Conservation (phyloP, 2,797 vertebrate species). For the Anguilla pacifica region DNA sequence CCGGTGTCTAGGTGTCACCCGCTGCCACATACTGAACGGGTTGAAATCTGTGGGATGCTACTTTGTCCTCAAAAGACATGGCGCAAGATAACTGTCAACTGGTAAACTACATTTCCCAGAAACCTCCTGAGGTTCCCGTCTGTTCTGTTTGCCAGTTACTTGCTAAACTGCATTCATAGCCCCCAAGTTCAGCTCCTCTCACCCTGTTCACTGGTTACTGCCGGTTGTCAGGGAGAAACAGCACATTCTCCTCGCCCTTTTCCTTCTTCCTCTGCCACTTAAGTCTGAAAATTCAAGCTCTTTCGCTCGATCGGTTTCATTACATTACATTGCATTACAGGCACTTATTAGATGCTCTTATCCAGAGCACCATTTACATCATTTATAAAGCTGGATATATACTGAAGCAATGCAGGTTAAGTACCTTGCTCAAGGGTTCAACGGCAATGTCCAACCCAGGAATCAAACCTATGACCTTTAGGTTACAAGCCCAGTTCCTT, state of each 20-base stretch:
- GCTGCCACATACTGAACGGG: background rate
- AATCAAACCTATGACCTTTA: too few relatives aligned
- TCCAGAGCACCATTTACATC: too few relatives aligned
- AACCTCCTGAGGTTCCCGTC: background rate
- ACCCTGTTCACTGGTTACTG: background rate
- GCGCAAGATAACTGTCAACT: background rate
- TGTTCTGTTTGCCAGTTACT: background rate
- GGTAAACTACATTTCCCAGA: background rate
- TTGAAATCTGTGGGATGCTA: background rate
- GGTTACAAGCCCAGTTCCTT: too few relatives aligned
- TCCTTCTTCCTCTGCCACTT: background rate
- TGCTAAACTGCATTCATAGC: background rate
- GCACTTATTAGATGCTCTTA: too few relatives aligned
- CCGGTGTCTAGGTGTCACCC: background rate
- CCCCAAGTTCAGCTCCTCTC: background rate
- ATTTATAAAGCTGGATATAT: too few relatives aligned
- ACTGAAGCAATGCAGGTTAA: too few relatives aligned
- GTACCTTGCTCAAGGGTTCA: too few relatives aligned
- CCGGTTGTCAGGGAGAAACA: background rate
- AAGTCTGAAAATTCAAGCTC: background rate
- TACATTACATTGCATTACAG: too few relatives aligned
- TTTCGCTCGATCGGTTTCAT: background rate
- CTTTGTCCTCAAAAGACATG: background rate
- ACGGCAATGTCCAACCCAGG: too few relatives aligned
- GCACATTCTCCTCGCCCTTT: background rate